phyloP scores from a whole-genome alignment of 2,888 invertebrate genomes.

The Cotesia congregata region DNA sequence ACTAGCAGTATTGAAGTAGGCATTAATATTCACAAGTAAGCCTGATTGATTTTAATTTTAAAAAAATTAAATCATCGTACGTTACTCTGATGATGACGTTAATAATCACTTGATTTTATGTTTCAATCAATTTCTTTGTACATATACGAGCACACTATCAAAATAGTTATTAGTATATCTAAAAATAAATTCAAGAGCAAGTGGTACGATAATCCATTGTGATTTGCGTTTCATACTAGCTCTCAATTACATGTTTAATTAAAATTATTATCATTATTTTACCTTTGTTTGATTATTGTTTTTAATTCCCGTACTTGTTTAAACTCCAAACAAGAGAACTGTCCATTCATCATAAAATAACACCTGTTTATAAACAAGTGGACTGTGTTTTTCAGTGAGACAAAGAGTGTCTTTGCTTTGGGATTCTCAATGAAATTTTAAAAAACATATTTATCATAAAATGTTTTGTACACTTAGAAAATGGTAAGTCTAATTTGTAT shows the following conservation, averaged over 20 bases:
- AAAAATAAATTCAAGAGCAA: neutral
- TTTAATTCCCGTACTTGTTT: neutral
- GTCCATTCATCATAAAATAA: neutral
- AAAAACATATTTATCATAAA: neutral
- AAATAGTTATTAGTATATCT: neutral
- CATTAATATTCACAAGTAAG: neutral
- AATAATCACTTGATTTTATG: neutral
- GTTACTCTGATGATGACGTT: neutral
- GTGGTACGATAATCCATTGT: neutral
- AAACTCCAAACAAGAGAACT: neutral
- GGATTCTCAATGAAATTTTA: neutral
- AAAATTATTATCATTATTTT: neutral
- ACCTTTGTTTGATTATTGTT: neutral
- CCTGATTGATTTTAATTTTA: neutral
- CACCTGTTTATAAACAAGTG: neutral
- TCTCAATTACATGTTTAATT: neutral
- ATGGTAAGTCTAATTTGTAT: neutral
- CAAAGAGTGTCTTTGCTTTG: neutral
- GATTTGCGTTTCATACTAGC: neutral
- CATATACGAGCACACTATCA: neutral
- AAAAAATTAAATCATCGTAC: neutral
- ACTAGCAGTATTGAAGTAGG: too few species aligned
- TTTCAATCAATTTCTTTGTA: neutral
- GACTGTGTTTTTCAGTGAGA: neutral
- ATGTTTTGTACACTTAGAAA: neutral